Evolutionary conservation across 2,797 vertebrate species (phyloP).

Genomic region (Melanotaenia maccullochi): DNA sequence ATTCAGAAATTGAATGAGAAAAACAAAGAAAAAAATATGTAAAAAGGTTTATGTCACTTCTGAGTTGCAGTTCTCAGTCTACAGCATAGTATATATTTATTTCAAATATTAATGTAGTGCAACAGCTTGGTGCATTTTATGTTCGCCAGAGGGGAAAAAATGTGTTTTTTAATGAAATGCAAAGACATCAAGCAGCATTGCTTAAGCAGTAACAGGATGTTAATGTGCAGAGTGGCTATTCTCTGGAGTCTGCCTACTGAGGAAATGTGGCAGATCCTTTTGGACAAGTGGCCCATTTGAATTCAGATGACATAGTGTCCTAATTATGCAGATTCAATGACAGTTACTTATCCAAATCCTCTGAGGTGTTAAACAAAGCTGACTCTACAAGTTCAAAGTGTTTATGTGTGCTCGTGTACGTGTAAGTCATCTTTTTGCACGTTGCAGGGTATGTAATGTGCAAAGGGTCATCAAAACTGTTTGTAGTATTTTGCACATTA

Average conservation of each 20-base stretch:
- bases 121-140: not conserved
- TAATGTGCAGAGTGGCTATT: slow-evolving; percentile 9
- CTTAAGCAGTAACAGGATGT: not conserved
- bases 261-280: slow-evolving; percentile 34
- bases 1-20: not conserved
- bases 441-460: slow-evolving; percentile 19
- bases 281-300: slow-evolving; percentile 38
- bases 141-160: not conserved
- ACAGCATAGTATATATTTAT: not conserved
- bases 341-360: slow-evolving; percentile 46
- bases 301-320: slow-evolving; percentile 45
- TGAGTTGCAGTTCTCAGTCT: not conserved
- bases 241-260: slow-evolving; percentile 8
- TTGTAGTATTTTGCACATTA: slow-evolving; percentile 10
- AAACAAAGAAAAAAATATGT: not conserved
- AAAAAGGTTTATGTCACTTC: not conserved
- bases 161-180: slow-evolving; percentile 12
- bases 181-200: not conserved
- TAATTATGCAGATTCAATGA: slow-evolving; percentile 60
- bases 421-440: slow-evolving; percentile 25
- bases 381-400: slow-evolving; percentile 39
- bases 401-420: not conserved
- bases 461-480: slow-evolving; percentile 4
- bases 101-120: not conserved
- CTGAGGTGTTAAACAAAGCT: slow-evolving; percentile 54